Conservation (phyloP, 2,797 vertebrate species). For the Heterohyrax brucei region DNA sequence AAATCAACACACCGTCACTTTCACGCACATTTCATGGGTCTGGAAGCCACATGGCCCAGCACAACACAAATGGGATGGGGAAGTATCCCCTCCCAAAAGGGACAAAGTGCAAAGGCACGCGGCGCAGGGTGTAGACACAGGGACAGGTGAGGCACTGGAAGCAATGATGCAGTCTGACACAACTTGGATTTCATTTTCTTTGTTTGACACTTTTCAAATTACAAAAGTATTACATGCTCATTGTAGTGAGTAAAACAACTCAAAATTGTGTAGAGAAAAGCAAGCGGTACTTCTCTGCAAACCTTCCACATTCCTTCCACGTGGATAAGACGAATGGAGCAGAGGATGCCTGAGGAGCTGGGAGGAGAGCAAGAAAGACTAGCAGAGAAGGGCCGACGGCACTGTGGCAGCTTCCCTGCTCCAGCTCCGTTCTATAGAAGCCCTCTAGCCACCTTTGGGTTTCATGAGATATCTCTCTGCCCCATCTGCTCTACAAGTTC, state of each 20-base stretch:
- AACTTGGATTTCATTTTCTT: neutral
- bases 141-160: too few species aligned
- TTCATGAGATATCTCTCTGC: neutral
- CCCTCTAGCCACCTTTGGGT: too few species aligned
- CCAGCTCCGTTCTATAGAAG: neutral
- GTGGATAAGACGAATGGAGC: neutral
- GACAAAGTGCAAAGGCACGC: neutral
- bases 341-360: rapidly evolving
- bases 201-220: neutral
- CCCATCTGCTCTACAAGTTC: neutral
- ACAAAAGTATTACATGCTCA: too few species aligned
- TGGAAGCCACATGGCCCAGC: rapidly evolving
- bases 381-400: neutral
- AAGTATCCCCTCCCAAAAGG: neutral
- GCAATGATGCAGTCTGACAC: rapidly evolving
- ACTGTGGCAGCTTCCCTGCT: rapidly evolving
- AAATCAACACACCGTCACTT: neutral
- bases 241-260: neutral
- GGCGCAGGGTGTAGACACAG: neutral
- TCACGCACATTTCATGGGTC: neutral
- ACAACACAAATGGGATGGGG: rapidly evolving
- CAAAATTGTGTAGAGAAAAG: neutral
- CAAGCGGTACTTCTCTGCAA: neutral
- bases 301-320: neutral
- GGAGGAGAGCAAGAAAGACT: neutral